phyloP scores from a whole-genome alignment of 2,113 vertebrate species.

The Rhadina sibilatrix region DNA sequence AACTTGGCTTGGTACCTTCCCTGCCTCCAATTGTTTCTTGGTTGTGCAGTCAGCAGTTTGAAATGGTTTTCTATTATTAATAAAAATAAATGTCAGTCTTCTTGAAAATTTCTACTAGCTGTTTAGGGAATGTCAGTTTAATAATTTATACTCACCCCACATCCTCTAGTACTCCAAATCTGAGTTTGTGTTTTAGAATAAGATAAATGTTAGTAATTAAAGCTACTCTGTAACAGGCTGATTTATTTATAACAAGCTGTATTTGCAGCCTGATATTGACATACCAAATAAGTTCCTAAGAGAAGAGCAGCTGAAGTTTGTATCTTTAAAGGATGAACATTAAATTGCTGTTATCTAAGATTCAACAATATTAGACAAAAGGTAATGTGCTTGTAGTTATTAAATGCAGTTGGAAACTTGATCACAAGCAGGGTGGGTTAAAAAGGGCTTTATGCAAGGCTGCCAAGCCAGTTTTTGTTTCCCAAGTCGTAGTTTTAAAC shows the following conservation, averaged over 20 bases:
- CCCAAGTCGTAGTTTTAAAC: background rate
- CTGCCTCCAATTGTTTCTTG: background rate
- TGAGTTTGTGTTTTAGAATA: background rate
- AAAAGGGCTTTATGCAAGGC: background rate
- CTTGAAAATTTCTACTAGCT: background rate
- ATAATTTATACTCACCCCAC: background rate
- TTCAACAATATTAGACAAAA: background rate
- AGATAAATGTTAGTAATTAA: background rate
- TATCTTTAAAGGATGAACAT: background rate
- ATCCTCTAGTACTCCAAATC: background rate
- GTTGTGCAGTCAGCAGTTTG: background rate
- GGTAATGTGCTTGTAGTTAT: background rate
- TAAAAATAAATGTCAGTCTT: background rate
- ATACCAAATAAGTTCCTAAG: background rate
- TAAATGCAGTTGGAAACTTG: background rate
- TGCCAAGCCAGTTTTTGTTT: background rate
- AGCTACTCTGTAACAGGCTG: background rate
- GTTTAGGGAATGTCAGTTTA: background rate
- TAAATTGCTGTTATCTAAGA: background rate
- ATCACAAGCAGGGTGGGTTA: background rate
- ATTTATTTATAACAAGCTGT: background rate
- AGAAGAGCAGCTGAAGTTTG: background rate
- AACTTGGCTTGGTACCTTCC: background rate
- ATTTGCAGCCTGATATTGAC: background rate
- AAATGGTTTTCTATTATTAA: background rate